Evolutionary conservation across 1,140 invertebrate genomes (phyloP).

Genomic region (Plutomurus gul): DNA sequence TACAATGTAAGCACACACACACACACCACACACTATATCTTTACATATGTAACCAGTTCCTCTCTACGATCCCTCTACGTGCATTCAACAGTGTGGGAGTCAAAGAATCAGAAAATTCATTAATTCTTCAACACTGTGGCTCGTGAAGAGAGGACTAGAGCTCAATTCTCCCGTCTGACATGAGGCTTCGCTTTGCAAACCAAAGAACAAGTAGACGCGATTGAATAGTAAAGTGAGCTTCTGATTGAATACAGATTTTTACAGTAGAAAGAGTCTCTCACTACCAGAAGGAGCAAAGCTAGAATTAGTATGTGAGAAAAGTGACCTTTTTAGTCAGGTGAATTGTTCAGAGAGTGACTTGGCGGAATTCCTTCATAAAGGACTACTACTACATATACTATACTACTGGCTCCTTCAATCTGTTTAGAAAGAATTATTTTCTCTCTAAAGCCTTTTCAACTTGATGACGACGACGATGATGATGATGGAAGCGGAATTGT

Average conservation of each 20-base stretch:
- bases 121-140: conserved; percentile 6
- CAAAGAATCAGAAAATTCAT: conserved; percentile 16
- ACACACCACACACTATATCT: no score
- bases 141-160: neutral
- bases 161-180: neutral
- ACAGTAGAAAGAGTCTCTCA: neutral
- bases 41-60: no score
- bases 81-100: neutral
- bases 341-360: conserved; percentile 49
- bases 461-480: conserved; percentile 13
- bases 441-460: conserved; percentile 28
- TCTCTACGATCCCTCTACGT: neutral
- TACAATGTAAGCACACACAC: no score
- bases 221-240: conserved; percentile 20
- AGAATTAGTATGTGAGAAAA: conserved; percentile 31
- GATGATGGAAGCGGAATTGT: conserved; percentile 28
- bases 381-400: conserved; percentile 26
- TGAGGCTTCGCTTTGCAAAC: neutral
- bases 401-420: conserved; percentile 18
- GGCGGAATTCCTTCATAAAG: conserved; percentile 48
- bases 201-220: conserved; percentile 11
- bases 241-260: conserved; percentile 9
- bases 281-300: neutral
- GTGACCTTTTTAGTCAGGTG: conserved; percentile 48
- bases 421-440: conserved; percentile 10